Percentiles rank a stretch among this genome's conserved stretches.
These are phyloP conservation scores for Cyprinodon brontotheroides DNA, from an alignment of 2,113 vertebrate species.

Conservation along the genomic window DNA sequence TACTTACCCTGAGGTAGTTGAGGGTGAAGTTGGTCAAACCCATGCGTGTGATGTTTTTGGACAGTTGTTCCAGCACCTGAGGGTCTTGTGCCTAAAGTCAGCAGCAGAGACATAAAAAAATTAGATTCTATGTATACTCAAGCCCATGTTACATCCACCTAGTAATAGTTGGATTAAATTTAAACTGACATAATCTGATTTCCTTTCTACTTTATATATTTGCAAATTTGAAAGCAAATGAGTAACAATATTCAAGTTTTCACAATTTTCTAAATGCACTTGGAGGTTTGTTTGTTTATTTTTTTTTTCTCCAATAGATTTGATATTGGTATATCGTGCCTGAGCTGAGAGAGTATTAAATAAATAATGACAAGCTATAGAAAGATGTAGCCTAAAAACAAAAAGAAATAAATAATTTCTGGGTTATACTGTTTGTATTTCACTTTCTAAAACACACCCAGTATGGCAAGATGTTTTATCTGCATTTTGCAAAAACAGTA, in stretches of 20 bases:
- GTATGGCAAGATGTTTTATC: neutral
- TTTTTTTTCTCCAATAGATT: constrained; percentile 13
- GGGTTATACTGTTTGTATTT: neutral
- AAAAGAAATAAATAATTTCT: neutral
- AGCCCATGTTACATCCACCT: neutral
- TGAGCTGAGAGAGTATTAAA: neutral
- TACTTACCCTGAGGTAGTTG: constrained; percentile 99
- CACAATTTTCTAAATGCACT: neutral
- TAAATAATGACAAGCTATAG: constrained; percentile 9
- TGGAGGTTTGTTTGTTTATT: neutral
- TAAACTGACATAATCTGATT: constrained; percentile 21
- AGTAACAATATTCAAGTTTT: constrained; percentile 27
- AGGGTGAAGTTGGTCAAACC: constrained; percentile 99
- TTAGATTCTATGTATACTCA: neutral
- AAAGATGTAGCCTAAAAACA: too few species aligned
- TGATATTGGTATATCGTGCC: neutral
- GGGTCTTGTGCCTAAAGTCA: constrained; percentile 94
- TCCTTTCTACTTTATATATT: constrained; percentile 6
- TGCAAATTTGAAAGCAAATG: constrained; percentile 47
- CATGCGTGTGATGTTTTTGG: constrained; percentile 99
- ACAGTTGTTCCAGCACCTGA: constrained; percentile 99
- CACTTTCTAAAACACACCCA: neutral
- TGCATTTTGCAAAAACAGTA: neutral
- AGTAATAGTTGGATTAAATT: constrained; percentile 52
- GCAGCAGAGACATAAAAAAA: constrained; percentile 26